phyloP scores from a whole-genome alignment of 2,113 vertebrate species.

The Chamaea fasciata region DNA sequence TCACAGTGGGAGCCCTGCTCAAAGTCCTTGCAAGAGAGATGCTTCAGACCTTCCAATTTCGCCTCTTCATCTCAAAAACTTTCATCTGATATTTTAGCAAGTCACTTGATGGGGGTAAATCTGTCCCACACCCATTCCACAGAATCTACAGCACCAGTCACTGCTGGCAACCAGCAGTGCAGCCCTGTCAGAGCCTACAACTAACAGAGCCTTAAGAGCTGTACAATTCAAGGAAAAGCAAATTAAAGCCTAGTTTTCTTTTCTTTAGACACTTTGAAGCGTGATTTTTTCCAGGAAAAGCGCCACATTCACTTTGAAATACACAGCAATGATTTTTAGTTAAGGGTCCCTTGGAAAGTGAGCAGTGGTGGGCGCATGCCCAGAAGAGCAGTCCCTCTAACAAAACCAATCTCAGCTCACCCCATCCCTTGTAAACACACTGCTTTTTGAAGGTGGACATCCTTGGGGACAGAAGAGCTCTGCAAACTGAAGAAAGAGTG shows the following conservation, averaged over 20 bases:
- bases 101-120: background rate
- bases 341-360: background rate
- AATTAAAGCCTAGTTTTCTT: background rate
- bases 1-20: background rate
- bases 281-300: background rate
- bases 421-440: background rate
- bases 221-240: background rate
- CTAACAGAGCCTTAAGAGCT: background rate
- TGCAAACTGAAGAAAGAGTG: background rate
- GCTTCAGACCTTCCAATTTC: background rate
- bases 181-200: background rate
- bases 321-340: background rate
- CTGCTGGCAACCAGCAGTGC: background rate
- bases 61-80: background rate
- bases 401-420: background rate
- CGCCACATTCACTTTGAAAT: background rate
- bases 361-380: background rate
- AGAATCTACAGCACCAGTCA: background rate
- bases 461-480: background rate
- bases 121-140: background rate
- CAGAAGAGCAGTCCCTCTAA: background rate
- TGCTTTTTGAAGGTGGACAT: background rate
- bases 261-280: background rate
- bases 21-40: background rate
- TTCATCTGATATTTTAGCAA: background rate